phyloP scores from a whole-genome alignment of 2,888 invertebrate genomes.

The Eristalinus sepulchralis region DNA sequence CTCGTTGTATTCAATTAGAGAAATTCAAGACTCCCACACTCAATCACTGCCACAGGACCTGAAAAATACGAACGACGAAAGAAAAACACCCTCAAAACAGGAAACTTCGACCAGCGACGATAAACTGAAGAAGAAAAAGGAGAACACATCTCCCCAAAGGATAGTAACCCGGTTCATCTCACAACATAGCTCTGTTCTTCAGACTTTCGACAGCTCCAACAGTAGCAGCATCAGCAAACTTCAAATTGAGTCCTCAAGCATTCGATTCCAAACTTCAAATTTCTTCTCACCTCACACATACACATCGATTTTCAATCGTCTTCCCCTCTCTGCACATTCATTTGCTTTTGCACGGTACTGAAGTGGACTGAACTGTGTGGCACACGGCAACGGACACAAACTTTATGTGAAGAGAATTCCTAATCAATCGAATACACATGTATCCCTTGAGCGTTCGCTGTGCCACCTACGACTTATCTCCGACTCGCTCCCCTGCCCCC shows the following conservation, averaged over 20 bases:
- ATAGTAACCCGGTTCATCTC: not conserved
- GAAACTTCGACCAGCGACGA: not conserved
- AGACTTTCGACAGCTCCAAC: not conserved
- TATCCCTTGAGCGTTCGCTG: not conserved
- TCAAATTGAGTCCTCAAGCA: not conserved
- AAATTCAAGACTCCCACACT: not conserved
- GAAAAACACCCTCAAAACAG: not conserved
- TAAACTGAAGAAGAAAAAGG: not conserved
- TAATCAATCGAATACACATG: constrained; percentile 15
- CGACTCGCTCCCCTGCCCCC: not conserved
- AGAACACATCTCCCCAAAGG: not conserved
- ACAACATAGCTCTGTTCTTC: not conserved
- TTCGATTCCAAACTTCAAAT: not conserved
- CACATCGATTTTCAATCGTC: not conserved
- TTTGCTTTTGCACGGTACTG: not conserved
- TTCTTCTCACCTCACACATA: not conserved
- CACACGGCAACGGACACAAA: not conserved
- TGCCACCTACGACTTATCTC: not conserved
- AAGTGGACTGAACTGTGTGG: not conserved
- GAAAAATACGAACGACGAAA: not conserved
- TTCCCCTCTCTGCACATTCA: not conserved
- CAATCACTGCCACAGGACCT: too few relatives aligned
- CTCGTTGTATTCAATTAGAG: not conserved
- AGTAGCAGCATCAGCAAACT: not conserved
- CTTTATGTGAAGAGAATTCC: constrained; percentile 20